Evolutionary conservation across 1,140 invertebrate genomes (phyloP), one percentile per base, ranked within the genome.

Genomic region (Dendroctonus ponderosae): DNA sequence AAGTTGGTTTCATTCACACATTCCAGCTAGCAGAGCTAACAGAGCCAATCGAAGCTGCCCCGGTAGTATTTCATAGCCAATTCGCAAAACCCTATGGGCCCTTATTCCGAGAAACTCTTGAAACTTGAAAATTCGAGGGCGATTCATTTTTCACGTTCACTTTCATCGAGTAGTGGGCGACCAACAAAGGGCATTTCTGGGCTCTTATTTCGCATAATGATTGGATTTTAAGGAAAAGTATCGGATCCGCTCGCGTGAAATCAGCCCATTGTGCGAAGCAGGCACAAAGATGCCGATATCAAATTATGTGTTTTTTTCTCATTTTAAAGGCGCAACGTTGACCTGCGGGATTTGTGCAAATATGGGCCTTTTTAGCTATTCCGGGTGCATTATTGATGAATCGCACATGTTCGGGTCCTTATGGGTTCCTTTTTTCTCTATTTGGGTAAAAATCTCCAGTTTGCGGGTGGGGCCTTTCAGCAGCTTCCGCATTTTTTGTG

Each of bases 231-330:
- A 15, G 50, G 44, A 66, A 66, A 66, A 66, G 64, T 66, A 66
- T 66, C 64, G 64, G 43, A 66, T 66, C 66, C 66, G 40, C 59
- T 67, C 66, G 66, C 66, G 60, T 67, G 66, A 67, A 67, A 67
- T 67, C 60, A 14, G 65, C 37, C 60, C 67, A 63, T 68, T 68
- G 67, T 68, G 43, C 26, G 62, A 59, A 62, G 46, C 9, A 59
- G 53, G 61, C 58, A 68, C 67, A 68, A 68, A 68, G 67, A 64
- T 68, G 67, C 67, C 67, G 67, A 68, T 64, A 68, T 68, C 62
- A 68, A 68, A 68, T 68, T 68, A 68, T 68, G 61, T 64, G 57
- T 68, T 63, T 57, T 68, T 58, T 53, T 67, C 51, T 52, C 39
- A 48, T n/a, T 15, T 40, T 26, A 26, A 26, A 46, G 42, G 38